Evolutionary conservation across 2,797 vertebrate species (phyloP).

Genomic region (Typhlichthys subterraneus): DNA sequence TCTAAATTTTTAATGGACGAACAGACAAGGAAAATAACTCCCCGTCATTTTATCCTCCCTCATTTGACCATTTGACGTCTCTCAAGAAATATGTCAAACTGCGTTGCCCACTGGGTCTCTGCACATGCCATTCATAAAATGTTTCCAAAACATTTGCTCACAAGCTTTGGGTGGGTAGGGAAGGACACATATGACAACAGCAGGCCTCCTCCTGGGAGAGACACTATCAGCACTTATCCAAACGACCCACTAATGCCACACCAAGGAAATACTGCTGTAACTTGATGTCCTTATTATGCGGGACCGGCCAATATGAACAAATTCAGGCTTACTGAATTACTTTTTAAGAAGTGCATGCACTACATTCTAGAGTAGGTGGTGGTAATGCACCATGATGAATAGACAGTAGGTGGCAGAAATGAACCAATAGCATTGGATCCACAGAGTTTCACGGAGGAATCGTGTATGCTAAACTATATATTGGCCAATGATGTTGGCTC

Average conservation of each 20-base stretch:
- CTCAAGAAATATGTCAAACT: constrained; percentile 66
- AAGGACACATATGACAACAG: constrained; percentile 63
- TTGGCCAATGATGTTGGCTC: no score
- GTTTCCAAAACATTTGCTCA: constrained; percentile 72
- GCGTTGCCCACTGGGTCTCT: constrained; percentile 58
- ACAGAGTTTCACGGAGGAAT: no score
- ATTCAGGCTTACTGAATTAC: no score
- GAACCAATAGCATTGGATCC: no score
- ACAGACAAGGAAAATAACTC: constrained; percentile 33
- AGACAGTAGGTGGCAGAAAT: no score
- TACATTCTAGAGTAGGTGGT: no score
- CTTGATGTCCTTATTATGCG: neutral
- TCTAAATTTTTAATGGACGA: constrained; percentile 25
- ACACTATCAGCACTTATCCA: constrained; percentile 53
- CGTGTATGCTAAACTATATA: no score
- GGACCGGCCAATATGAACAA: no score
- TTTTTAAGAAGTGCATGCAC: no score
- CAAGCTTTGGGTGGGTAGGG: constrained; percentile 59
- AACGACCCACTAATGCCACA: constrained; percentile 33
- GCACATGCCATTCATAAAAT: constrained; percentile 64
- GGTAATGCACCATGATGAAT: no score
- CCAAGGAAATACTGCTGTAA: constrained; percentile 29
- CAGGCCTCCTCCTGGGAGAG: constrained; percentile 52
- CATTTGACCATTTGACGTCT: constrained; percentile 65
- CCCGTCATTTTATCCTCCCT: constrained; percentile 33